Percentiles rank a stretch among this genome's conserved stretches.
Evolutionary conservation across 1,140 invertebrate genomes (phyloP).

Genomic region (Adelges cooleyi): DNA sequence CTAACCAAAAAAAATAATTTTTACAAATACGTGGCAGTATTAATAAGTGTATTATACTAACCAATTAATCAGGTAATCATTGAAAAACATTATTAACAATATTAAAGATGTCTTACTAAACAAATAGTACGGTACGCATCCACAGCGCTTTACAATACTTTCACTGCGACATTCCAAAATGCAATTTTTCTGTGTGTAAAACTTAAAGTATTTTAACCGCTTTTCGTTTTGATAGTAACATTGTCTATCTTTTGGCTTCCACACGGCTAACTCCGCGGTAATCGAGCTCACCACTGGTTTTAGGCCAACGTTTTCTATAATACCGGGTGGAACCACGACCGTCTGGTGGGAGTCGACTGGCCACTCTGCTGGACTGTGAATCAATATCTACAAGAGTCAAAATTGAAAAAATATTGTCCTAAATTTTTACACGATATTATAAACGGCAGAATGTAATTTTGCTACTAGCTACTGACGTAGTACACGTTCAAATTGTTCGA

Average conservation of each 20-base stretch:
- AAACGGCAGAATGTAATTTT: not conserved
- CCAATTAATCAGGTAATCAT: too few relatives aligned
- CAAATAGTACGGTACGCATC: conserved; percentile 29
- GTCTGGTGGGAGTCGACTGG: conserved; percentile 6
- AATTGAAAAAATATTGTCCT: not conserved
- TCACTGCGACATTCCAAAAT: conserved; percentile 39
- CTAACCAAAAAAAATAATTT: too few relatives aligned
- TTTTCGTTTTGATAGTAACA: conserved; percentile 52
- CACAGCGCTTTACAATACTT: conserved; percentile 17
- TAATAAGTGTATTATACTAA: too few relatives aligned
- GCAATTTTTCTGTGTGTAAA: conserved; percentile 40
- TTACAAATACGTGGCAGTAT: too few relatives aligned
- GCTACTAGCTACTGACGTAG: not conserved
- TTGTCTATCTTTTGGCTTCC: conserved; percentile 29
- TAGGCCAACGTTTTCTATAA: not conserved
- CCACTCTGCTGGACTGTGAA: conserved; percentile 31
- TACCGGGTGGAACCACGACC: not conserved
- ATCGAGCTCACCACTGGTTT: conserved; percentile 9
- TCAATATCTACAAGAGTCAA: conserved; percentile 17
- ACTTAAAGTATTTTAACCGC: conserved; percentile 47
- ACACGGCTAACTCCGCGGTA: not conserved
- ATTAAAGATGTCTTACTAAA: too few relatives aligned
- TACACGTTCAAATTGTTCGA: not conserved
- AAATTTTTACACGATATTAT: not conserved
- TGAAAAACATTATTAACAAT: too few relatives aligned